A percentile compares a stretch with the other conserved stretches of the same genome.
These are phyloP conservation scores for Paradoxurus hermaphroditus DNA, from an alignment of 2,113 vertebrate genomes.

Conservation along the genomic window DNA sequence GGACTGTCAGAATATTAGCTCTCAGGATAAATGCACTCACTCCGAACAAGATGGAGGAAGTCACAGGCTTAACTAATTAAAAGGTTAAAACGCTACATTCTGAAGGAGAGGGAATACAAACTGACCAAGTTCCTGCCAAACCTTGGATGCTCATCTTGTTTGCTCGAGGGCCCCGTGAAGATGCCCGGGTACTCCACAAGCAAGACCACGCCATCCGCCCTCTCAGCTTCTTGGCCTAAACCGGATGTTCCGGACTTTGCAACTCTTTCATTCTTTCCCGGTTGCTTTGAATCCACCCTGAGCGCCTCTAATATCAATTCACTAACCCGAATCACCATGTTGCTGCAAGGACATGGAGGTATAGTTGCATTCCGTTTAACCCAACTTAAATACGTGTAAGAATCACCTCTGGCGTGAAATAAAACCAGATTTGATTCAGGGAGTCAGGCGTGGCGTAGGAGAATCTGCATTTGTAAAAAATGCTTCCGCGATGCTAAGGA, in stretches of 20 bases:
- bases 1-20: neutral
- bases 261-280: neutral
- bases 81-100: neutral
- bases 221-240: neutral
- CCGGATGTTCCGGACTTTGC: neutral
- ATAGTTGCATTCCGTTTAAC: neutral
- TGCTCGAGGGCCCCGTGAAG: neutral
- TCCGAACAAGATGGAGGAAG: neutral
- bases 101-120: neutral
- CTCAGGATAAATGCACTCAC: neutral
- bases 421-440: neutral
- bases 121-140: neutral
- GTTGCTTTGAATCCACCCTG: neutral
- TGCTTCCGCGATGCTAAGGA: neutral
- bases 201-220: neutral
- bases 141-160: neutral
- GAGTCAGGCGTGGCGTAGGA: neutral
- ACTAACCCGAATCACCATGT: neutral
- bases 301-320: neutral
- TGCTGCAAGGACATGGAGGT: neutral
- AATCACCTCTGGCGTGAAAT: neutral
- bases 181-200: neutral
- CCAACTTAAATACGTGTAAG: neutral
- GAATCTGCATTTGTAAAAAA: neutral
- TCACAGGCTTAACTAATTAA: too few species aligned